These are phyloP conservation scores for Drosophila virilis DNA, from an alignment of 1,140 invertebrate species.

Conservation along the genomic window DNA sequence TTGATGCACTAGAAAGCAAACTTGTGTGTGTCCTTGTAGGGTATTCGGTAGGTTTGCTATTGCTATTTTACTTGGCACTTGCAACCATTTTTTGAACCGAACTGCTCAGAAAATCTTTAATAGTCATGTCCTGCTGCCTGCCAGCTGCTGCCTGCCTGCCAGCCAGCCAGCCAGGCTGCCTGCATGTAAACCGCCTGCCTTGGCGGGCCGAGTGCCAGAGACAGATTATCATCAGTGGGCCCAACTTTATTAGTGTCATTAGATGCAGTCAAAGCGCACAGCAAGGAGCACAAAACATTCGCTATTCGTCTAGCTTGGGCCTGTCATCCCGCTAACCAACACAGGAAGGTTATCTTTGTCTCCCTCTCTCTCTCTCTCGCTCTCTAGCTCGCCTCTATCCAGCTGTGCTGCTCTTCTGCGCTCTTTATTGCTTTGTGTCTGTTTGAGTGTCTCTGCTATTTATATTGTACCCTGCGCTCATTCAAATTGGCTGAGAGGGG, in stretches of 20 bases:
- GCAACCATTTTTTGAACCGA: conserved; percentile 29
- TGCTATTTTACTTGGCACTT: neutral
- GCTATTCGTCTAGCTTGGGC: conserved; percentile 20
- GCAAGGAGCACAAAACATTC: conserved; percentile 57
- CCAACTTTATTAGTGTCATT: conserved; percentile 79
- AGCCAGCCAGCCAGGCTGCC: neutral
- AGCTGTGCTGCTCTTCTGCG: neutral
- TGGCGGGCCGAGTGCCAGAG: conserved; percentile 57
- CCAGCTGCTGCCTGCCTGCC: conserved; percentile 20
- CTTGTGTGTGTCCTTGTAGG: neutral
- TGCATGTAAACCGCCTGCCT: neutral
- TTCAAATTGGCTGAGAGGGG: neutral
- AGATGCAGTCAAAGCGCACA: conserved; percentile 78
- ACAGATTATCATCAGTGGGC: conserved; percentile 77
- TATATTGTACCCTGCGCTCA: neutral
- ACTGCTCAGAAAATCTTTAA: conserved; percentile 59
- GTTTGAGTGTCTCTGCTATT: conserved; percentile 25
- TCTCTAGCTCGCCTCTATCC: neutral
- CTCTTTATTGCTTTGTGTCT: conserved; percentile 12
- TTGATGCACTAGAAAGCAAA: no score
- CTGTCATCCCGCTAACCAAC: neutral
- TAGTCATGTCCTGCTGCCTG: conserved; percentile 61
- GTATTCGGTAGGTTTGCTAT: neutral
- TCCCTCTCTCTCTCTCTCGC: neutral
- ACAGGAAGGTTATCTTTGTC: no score